Base-by-base conservation (phyloP, 2,888 invertebrate genomes). In the Drosophila mimetica region DNA sequence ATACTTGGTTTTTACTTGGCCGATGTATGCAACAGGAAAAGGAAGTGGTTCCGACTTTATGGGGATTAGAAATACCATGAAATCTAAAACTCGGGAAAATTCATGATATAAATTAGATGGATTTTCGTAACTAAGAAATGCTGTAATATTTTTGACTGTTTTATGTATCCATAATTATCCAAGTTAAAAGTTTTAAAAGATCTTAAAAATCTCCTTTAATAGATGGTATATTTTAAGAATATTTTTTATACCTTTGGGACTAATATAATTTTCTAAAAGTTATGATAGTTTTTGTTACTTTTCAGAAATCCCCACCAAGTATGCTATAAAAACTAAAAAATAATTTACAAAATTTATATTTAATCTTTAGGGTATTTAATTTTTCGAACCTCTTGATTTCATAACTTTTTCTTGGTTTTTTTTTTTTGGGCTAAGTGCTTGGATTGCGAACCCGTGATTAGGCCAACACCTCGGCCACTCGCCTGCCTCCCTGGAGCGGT, bases 391-490 rank as follows among this genome's bases (percentile, higher is more conserved):
- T 4, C 7, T 8, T 4, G 8, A 22, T 37, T 46, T 47, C 2
- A 8, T 4, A 1, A 25, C 11, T 22, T 25, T 46, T 30, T 22
- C 20, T 13, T 32, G 5, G 18, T 8, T 30, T 30, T 8, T 30
- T 30, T 55, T 55, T 46, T 18, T 22, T 5, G 2, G 30, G 41
- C 47, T 16, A 59, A 63, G 63, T 48, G 48, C 63, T 6, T 4
- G 50, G 50, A 61, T 50, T 18, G 30, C n/a, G 50, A 61, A 44
- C 64, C 61, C 9, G 44, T 64, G 50, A 64, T 64, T 64, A 64
- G 61, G 64, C 44, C 63, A 44, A 61, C 64, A 64, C 64, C 51
- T 64, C 44, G 61, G 44, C 44, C 61, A 63, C 50, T 30, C 18
- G 50, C 30, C 34, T n/a, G 14, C n/a, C 25, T 16, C 41, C 61